phyloP scores from a whole-genome alignment of 2,888 invertebrate genomes.

The Agrotis segetum region DNA sequence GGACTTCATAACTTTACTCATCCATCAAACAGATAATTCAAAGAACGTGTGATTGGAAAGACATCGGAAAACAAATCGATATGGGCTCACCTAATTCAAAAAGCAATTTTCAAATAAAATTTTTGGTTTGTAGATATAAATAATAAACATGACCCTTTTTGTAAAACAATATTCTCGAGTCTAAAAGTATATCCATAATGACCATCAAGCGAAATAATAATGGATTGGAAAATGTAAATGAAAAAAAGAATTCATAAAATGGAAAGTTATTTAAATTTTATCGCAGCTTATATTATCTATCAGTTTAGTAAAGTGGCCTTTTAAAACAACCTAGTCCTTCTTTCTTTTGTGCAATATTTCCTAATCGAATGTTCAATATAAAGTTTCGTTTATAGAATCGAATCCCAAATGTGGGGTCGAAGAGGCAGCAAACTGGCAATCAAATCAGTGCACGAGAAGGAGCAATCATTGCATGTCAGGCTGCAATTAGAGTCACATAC shows the following conservation, averaged over 20 bases:
- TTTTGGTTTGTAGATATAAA: not conserved
- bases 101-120: not conserved
- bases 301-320: no score
- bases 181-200: no score
- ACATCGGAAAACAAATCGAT: constrained; percentile 37
- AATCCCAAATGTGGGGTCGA: constrained; percentile 63
- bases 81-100: not conserved
- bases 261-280: no score
- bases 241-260: no score
- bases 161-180: no score
- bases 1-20: constrained; percentile 52
- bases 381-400: constrained; percentile 52
- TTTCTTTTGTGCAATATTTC: not conserved
- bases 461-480: constrained; percentile 78
- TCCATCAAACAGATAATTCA: constrained; percentile 61
- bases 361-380: constrained; percentile 18
- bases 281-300: no score
- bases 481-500: constrained; percentile 72
- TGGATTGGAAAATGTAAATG: no score
- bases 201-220: no score
- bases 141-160: not conserved
- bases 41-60: constrained; percentile 40
- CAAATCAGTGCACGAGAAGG: constrained; percentile 77
- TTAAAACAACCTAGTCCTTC: no score
- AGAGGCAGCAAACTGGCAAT: constrained; percentile 72